These are phyloP conservation scores for Drosophila atroscutellata DNA, from an alignment of 2,888 invertebrate genomes.

Conservation along the genomic window DNA sequence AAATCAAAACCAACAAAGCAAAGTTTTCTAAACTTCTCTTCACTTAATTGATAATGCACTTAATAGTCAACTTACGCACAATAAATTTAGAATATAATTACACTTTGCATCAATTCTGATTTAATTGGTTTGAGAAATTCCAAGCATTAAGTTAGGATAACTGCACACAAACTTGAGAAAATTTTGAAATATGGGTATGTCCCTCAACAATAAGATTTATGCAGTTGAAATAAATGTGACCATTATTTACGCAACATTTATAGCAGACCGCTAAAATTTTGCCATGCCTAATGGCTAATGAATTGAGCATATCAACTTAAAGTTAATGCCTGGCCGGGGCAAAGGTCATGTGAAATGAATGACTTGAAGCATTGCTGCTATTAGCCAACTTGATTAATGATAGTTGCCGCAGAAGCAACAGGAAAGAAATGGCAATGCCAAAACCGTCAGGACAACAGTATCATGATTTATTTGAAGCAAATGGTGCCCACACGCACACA, in stretches of 20 bases:
- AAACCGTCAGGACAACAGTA: constrained; percentile 49
- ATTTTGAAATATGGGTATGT: background rate
- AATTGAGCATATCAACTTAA: constrained; percentile 46
- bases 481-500: constrained; percentile 23
- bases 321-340: constrained; percentile 28
- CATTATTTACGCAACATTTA: constrained; percentile 15
- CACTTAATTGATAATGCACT: constrained; percentile 19
- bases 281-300: constrained; percentile 27
- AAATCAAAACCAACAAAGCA: constrained; percentile 23
- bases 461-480: constrained; percentile 62
- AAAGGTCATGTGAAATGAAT: constrained; percentile 45
- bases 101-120: constrained; percentile 10
- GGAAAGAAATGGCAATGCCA: constrained; percentile 51
- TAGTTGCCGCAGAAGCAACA: constrained; percentile 41
- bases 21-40: constrained; percentile 22
- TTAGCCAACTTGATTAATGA: constrained; percentile 64
- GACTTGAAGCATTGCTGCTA: constrained; percentile 39
- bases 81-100: constrained; percentile 16
- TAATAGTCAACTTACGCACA: constrained; percentile 10
- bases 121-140: constrained; percentile 3
- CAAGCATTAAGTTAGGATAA: background rate
- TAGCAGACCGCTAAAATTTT: constrained; percentile 28
- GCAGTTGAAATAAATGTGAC: constrained; percentile 10
- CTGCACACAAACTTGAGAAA: background rate
- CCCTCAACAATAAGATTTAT: background rate